Percentiles rank a stretch among this genome's conserved stretches.
Conservation (phyloP, 2,113 vertebrate species). For the Neolamprologus toae region DNA sequence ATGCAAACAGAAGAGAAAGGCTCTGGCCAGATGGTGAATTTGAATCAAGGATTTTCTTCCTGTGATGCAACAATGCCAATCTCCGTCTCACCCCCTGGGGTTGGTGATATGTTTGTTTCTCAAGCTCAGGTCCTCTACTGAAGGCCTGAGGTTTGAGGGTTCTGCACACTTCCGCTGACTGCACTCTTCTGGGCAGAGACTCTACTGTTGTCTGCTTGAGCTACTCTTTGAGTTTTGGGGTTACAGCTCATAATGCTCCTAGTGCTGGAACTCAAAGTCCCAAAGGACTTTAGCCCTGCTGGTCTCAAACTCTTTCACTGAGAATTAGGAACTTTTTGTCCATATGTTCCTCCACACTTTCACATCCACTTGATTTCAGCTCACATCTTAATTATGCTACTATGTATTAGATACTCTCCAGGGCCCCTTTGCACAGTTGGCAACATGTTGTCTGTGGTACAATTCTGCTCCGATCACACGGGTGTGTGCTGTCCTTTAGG, state of each 20-base stretch:
- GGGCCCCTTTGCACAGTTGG: not conserved
- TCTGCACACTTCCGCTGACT: not conserved
- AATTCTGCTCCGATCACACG: not conserved
- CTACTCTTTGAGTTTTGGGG: not conserved
- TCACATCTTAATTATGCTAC: not conserved
- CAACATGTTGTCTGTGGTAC: not conserved
- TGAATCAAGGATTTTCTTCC: not conserved
- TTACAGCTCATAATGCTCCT: not conserved
- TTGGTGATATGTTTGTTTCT: not conserved
- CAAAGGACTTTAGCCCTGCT: not conserved
- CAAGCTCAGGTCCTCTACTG: not conserved
- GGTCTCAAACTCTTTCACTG: not conserved
- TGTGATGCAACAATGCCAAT: not conserved
- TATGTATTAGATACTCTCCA: not conserved
- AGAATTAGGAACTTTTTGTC: fast-evolving
- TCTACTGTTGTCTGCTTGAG: not conserved
- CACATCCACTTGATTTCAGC: not conserved
- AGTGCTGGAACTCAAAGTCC: not conserved
- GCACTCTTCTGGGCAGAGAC: not conserved
- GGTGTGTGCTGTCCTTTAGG: fast-evolving
- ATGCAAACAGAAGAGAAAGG: not conserved
- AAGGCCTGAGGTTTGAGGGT: not conserved
- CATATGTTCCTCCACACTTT: not conserved
- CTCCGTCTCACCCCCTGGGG: not conserved
- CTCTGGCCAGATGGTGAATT: not conserved